A percentile compares a stretch with the other conserved stretches of the same genome.
phyloP scores from a whole-genome alignment of 92 coral and sea anemone species.

The Parazoanthus darwini region DNA sequence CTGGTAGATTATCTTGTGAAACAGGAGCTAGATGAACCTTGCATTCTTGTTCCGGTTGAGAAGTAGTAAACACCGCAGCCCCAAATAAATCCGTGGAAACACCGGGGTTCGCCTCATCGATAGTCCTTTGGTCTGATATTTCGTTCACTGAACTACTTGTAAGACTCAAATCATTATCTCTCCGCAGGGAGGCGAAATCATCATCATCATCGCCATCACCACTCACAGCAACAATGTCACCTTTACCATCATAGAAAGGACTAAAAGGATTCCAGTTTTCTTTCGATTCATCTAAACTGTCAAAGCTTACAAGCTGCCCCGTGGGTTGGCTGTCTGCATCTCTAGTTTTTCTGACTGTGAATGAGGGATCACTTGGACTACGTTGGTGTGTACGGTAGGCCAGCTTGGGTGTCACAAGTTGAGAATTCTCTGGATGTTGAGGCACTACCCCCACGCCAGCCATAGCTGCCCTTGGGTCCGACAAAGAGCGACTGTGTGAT shows the following conservation, averaged over 20 bases:
- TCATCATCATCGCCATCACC: slow-evolving; percentile 48
- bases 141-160: slow-evolving; percentile 17
- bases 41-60: slow-evolving; percentile 30
- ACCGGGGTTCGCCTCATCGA: background rate
- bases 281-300: slow-evolving; percentile 47
- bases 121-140: slow-evolving; percentile 15
- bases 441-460: slow-evolving; percentile 37
- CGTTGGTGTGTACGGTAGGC: slow-evolving; percentile 53
- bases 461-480: slow-evolving; percentile 77
- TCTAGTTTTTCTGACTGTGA: slow-evolving; percentile 36
- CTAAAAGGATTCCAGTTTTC: slow-evolving; percentile 89
- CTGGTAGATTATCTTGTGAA: slow-evolving; percentile 1
- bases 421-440: background rate
- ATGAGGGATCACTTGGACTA: slow-evolving; percentile 86
- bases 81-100: slow-evolving; percentile 71
- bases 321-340: slow-evolving; percentile 41
- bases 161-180: background rate
- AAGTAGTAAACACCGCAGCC: slow-evolving; percentile 56
- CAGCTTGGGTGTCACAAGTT: slow-evolving; percentile 28
- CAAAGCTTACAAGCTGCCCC: slow-evolving; percentile 67
- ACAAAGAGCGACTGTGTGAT: slow-evolving; percentile 78
- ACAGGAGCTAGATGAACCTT: background rate
- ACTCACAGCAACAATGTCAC: slow-evolving; percentile 2
- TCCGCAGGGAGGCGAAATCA: slow-evolving; percentile 81
- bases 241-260: slow-evolving; percentile 65